A percentile compares a stretch with the other conserved stretches of the same genome.
These are phyloP conservation scores for Elgaria multicarinata DNA, from an alignment of 2,113 vertebrate genomes.

Conservation along the genomic window DNA sequence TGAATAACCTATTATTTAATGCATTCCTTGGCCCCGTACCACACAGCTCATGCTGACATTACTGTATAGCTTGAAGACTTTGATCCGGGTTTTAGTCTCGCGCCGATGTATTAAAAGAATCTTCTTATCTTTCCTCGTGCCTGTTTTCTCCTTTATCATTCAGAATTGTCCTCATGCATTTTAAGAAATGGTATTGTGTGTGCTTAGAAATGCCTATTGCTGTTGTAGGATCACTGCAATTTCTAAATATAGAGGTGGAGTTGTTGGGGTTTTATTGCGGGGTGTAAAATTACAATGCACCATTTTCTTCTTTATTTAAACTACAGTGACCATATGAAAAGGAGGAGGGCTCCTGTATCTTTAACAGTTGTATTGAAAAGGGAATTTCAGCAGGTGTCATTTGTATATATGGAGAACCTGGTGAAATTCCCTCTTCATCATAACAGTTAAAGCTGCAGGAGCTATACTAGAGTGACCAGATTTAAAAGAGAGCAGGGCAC, in stretches of 20 bases:
- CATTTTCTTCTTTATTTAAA: neutral
- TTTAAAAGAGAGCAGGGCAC: too few species aligned
- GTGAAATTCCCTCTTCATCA: too few species aligned
- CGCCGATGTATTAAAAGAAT: constrained; percentile 38
- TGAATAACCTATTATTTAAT: constrained; percentile 52
- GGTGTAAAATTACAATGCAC: neutral
- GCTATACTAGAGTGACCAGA: too few species aligned
- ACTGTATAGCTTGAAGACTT: constrained; percentile 53
- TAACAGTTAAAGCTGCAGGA: too few species aligned
- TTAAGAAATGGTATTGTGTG: constrained; percentile 21
- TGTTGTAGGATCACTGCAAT: constrained; percentile 6
- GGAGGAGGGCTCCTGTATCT: too few species aligned
- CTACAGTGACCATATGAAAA: too few species aligned
- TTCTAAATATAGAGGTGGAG: constrained; percentile 10
- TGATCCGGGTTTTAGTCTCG: constrained; percentile 55
- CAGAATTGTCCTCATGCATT: constrained; percentile 21
- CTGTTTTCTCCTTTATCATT: constrained; percentile 46
- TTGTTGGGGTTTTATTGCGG: neutral
- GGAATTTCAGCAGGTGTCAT: too few species aligned
- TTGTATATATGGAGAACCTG: too few species aligned
- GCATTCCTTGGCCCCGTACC: constrained; percentile 35
- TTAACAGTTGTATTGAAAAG: too few species aligned
- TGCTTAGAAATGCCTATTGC: neutral
- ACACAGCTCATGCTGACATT: constrained; percentile 39
- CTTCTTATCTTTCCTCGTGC: constrained; percentile 46